Percentiles rank a stretch among this genome's conserved stretches.
phyloP scores from a whole-genome alignment of 2,888 invertebrate species.

The Amaurobius ferox region DNA sequence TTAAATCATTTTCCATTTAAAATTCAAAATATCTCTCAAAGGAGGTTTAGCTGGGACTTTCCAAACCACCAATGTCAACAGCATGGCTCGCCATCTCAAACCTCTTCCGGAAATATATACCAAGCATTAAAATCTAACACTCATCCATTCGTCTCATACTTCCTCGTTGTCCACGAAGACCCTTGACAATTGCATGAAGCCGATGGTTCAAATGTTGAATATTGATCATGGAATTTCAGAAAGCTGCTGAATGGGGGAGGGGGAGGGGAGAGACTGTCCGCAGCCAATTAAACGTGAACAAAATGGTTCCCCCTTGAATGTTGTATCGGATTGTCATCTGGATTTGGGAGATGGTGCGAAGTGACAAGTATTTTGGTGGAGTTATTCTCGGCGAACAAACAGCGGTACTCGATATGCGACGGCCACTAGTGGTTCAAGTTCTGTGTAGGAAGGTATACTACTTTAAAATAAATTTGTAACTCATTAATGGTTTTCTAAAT shows the following conservation, averaged over 20 bases:
- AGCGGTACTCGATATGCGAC: not conserved
- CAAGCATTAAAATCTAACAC: not conserved
- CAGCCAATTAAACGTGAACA: constrained; percentile 6
- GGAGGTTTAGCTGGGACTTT: not conserved
- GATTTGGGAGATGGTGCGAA: not conserved
- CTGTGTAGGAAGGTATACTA: too few relatives aligned
- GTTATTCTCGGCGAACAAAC: not conserved
- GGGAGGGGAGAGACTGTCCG: not conserved
- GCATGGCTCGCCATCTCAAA: not conserved
- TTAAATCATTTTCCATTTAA: too few relatives aligned
- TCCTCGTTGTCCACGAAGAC: not conserved
- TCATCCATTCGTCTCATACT: not conserved
- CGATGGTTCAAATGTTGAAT: not conserved
- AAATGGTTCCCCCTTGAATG: not conserved
- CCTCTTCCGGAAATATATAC: not conserved
- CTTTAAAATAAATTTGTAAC: too few relatives aligned
- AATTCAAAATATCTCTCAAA: too few relatives aligned
- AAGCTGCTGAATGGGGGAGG: not conserved
- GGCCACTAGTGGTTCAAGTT: not conserved
- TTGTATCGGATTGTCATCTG: constrained; percentile 4
- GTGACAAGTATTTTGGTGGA: constrained; percentile 4
- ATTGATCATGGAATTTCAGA: constrained; percentile 15
- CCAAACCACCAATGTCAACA: constrained; percentile 6
- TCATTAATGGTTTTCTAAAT: too few relatives aligned
- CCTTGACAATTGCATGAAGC: constrained; percentile 4